A percentile compares a stretch with the other conserved stretches of the same genome.
These are phyloP conservation scores for Chamaetylas fuelleborni DNA, from an alignment of 2,113 vertebrate genomes.

Conservation along the genomic window DNA sequence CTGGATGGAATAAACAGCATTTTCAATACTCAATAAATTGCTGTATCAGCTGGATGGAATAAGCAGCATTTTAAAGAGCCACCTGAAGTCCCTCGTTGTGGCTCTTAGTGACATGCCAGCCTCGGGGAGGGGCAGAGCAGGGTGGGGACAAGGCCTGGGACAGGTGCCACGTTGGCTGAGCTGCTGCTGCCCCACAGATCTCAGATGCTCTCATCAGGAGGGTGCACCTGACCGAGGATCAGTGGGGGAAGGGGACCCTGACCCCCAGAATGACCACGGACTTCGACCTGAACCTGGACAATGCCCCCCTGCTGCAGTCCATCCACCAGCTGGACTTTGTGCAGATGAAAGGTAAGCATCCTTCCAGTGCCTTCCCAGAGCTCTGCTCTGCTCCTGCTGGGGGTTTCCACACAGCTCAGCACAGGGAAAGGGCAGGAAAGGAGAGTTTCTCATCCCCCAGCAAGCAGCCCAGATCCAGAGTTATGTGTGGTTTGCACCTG, in stretches of 20 bases:
- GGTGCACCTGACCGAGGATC: conserved; percentile 93
- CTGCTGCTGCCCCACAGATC: conserved; percentile 79
- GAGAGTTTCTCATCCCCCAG: neutral
- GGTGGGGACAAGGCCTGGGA: neutral
- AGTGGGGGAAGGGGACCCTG: conserved; percentile 96
- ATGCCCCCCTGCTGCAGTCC: conserved; percentile 90
- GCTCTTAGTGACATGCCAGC: too few relatives aligned
- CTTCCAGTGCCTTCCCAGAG: neutral
- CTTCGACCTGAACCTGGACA: conserved; percentile 97
- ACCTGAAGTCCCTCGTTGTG: too few relatives aligned
- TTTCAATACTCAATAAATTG: too few relatives aligned
- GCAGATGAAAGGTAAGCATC: conserved; percentile 91
- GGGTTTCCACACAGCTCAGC: neutral
- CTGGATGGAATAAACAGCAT: too few relatives aligned
- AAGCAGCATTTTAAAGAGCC: too few relatives aligned
- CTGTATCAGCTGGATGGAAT: too few relatives aligned
- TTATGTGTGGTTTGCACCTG: neutral
- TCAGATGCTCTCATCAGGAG: conserved; percentile 96
- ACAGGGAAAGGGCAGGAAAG: neutral
- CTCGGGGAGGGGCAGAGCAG: too few relatives aligned
- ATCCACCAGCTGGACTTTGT: conserved; percentile 98
- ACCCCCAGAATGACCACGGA: conserved; percentile 96
- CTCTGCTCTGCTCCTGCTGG: neutral
- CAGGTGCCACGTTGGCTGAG: neutral
- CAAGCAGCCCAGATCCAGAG: neutral